Conservation (phyloP, 2,797 vertebrate species). For the Xenops minutus region DNA sequence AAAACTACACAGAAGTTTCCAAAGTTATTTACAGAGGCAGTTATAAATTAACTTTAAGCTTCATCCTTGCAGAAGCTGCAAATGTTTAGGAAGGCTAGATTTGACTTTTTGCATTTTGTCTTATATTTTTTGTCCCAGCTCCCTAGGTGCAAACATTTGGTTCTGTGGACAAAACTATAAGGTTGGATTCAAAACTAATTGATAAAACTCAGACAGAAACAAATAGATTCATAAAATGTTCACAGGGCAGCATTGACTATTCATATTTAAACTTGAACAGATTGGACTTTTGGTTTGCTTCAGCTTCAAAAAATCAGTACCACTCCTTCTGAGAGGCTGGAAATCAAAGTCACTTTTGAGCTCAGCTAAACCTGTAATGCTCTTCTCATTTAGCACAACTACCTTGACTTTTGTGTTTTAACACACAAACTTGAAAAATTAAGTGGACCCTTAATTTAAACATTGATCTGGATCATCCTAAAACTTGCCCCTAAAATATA, state of each 20-base stretch:
- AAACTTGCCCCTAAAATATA: neutral
- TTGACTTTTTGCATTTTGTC: neutral
- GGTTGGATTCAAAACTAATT: neutral
- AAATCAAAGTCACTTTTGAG: neutral
- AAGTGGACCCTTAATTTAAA: neutral
- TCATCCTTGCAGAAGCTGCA: neutral
- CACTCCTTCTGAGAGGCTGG: neutral
- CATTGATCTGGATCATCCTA: neutral
- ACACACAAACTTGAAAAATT: neutral
- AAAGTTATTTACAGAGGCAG: slow-evolving; percentile 32
- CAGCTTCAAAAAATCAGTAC: neutral
- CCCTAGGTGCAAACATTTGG: neutral
- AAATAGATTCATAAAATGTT: slow-evolving; percentile 9
- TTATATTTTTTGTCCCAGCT: neutral
- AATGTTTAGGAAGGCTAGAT: neutral
- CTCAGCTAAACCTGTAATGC: neutral
- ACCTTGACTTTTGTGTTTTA: neutral
- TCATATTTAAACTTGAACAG: slow-evolving; percentile 22
- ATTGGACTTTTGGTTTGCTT: slow-evolving; percentile 35
- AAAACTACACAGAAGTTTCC: slow-evolving; percentile 23
- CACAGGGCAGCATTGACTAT: neutral
- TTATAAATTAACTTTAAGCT: slow-evolving; percentile 51
- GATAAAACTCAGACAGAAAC: slow-evolving; percentile 31
- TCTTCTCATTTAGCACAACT: neutral
- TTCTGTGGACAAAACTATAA: neutral